Evolutionary conservation across 2,797 vertebrate genomes (phyloP).

Genomic region (Coluber constrictor): DNA sequence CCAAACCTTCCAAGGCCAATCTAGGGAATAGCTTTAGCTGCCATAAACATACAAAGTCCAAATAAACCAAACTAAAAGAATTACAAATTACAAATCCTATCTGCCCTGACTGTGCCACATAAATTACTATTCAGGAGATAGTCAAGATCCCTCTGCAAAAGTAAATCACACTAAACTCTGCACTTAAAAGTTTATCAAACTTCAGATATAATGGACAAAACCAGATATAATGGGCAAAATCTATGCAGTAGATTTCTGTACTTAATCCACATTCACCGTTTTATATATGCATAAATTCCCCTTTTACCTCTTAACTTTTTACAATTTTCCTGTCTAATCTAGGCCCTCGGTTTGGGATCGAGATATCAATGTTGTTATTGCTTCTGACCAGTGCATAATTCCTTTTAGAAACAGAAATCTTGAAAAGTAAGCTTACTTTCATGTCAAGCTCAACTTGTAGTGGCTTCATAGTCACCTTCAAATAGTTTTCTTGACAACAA

Average conservation of each 20-base stretch:
- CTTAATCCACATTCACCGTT: neutral
- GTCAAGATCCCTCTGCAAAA: neutral
- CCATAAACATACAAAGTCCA: neutral
- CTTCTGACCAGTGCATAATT: neutral
- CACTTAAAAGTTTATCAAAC: neutral
- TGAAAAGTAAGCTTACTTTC: neutral
- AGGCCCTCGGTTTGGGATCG: neutral
- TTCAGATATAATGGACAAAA: neutral
- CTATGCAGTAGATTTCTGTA: neutral
- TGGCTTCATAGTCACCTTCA: neutral
- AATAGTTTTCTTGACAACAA: neutral
- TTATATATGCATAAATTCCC: neutral
- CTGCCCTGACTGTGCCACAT: neutral
- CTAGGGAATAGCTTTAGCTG: neutral
- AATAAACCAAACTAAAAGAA: neutral
- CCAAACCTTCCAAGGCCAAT: neutral
- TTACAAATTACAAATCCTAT: neutral
- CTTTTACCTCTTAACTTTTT: neutral
- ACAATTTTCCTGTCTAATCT: neutral
- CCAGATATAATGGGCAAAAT: neutral
- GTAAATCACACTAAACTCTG: neutral
- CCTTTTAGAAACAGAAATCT: neutral
- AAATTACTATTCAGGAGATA: neutral
- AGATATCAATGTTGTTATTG: neutral
- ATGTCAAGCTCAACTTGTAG: neutral